Conservation (phyloP, 2,113 vertebrate species). For the Apeltes quadracus region DNA sequence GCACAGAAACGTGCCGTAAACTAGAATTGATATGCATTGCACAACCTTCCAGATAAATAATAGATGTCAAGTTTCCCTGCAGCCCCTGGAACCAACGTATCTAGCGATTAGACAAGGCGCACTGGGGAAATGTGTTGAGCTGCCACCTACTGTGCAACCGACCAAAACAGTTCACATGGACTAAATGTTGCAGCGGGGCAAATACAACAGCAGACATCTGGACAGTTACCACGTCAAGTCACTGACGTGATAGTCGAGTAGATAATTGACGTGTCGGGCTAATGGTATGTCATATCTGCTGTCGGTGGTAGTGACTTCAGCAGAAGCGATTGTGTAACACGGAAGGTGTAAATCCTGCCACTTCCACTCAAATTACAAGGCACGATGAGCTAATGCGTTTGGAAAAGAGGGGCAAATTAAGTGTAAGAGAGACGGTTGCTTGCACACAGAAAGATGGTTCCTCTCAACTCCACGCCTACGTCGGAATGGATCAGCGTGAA, state of each 20-base stretch:
- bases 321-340: slow-evolving; percentile 23
- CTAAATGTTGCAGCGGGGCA: slow-evolving; percentile 5
- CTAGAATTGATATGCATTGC: slow-evolving; percentile 35
- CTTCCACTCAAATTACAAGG: slow-evolving; percentile 14
- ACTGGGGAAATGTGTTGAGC: slow-evolving; percentile 11
- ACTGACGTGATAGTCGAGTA: not conserved
- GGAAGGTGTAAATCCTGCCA: slow-evolving; percentile 37
- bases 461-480: slow-evolving; percentile 35
- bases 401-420: slow-evolving; percentile 36
- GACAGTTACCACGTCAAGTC: not conserved
- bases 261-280: slow-evolving; percentile 7
- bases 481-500: slow-evolving; percentile 53
- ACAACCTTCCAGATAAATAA: slow-evolving; percentile 58
- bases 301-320: not conserved
- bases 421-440: slow-evolving; percentile 43
- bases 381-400: slow-evolving; percentile 26
- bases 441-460: slow-evolving; percentile 24
- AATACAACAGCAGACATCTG: slow-evolving; percentile 5
- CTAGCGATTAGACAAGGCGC: slow-evolving; percentile 44
- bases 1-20: slow-evolving; percentile 1
- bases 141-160: not conserved
- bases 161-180: not conserved
- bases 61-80: slow-evolving; percentile 43
- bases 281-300: not conserved
- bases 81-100: slow-evolving; percentile 58